These are phyloP conservation scores for Grapholita molesta DNA, from an alignment of 1,140 invertebrate species.

Conservation along the genomic window DNA sequence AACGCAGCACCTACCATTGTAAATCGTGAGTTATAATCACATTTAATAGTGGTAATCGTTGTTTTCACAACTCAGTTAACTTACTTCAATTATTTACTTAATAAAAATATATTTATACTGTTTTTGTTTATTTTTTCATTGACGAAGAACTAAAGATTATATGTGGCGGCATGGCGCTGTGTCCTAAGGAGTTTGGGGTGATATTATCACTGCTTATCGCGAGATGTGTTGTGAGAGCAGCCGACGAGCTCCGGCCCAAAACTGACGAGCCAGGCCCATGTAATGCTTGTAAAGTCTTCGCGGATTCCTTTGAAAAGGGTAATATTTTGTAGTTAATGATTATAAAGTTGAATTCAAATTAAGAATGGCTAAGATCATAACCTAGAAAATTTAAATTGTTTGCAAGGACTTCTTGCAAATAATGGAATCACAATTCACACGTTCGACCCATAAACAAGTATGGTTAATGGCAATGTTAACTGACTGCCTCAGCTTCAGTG, in stretches of 20 bases:
- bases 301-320: constrained; percentile 91
- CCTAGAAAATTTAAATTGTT: no score
- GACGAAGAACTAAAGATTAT: background rate
- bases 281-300: constrained; percentile 87
- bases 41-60: background rate
- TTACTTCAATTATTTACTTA: no score
- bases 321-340: constrained; percentile 87
- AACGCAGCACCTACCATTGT: background rate
- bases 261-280: constrained; percentile 77
- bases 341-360: constrained; percentile 82
- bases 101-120: background rate
- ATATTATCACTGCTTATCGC: background rate
- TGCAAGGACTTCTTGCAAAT: no score
- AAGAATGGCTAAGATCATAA: background rate
- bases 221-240: background rate
- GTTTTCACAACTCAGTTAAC: no score
- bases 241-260: background rate
- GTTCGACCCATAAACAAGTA: no score
- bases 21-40: background rate
- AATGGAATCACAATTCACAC: no score
- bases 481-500: no score
- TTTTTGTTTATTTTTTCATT: background rate
- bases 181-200: background rate
- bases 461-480: no score
- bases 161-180: background rate